Evolutionary conservation across 2,888 invertebrate species (phyloP), one percentile per base, ranked within the genome.

Genomic region (Chymomyza amoena): DNA sequence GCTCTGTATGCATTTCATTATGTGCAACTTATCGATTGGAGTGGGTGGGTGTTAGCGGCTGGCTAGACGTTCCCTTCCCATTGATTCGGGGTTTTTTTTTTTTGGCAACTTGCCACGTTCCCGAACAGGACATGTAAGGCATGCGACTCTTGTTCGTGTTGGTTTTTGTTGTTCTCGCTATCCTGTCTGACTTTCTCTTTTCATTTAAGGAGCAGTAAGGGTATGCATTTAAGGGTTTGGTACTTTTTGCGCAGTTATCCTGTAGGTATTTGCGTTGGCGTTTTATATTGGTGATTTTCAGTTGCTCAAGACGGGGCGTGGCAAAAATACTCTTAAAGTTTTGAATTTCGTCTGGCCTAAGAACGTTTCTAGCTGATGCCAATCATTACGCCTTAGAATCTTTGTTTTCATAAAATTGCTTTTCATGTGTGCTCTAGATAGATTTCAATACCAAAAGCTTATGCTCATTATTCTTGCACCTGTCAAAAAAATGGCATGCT

Each of bases 301-400:
- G 36, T 2, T n/a, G n/a, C 9, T 7, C 9, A 45, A 28, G 16
- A 28, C 18, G 28, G 0, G 25, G 62, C 61, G 56, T 16, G 50
- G 13, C 50, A 15, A 50, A 62, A 54, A 13, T 13, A 45, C 39
- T 3, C 39, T 45, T 13, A 45, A 36, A 13, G 6, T 45, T 15
- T 45, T 45, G 4, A 13, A 13, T 13, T 45, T 45, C 13, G 39
- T 45, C 13, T 45, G 39, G 39, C 13, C 39, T 36, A 7, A 36
- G 36, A 36, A 36, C 36, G 36, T 36, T 9, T 7, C 32, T 18
- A 56, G 78, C 77, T 83, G 81, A 80, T 84, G 84, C 86, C 84
- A 84, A 66, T 68, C 77, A 77, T 77, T 75, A 68, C 32, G 10
- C 54, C 52, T 68, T 60, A 67, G 64, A 54, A 51, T 68, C 61